Evolutionary conservation across 2,797 vertebrate genomes (phyloP).

Genomic region (Artibeus jamaicensis): DNA sequence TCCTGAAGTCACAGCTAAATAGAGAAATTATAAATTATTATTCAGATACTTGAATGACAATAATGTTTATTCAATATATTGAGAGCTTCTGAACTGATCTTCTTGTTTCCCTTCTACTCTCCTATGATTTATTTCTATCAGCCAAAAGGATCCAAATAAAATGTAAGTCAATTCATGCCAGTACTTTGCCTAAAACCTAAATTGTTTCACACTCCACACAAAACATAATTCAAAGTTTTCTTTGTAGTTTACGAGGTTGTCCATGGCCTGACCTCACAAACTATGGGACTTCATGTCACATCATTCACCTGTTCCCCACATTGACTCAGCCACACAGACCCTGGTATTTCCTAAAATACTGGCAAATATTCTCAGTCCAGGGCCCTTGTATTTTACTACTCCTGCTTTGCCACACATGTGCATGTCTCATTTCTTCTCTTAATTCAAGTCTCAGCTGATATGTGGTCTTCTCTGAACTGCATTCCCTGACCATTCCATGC

Average conservation of each 20-base stretch:
- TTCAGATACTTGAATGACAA: background rate
- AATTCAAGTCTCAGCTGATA: background rate
- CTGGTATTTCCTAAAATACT: background rate
- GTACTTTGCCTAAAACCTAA: background rate
- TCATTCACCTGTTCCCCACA: background rate
- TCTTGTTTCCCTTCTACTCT: background rate
- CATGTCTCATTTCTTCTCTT: background rate
- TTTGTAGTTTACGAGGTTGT: background rate
- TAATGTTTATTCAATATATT: background rate
- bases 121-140: background rate
- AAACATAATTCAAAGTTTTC: background rate
- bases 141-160: background rate
- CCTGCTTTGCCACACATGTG: background rate
- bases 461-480: background rate
- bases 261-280: background rate
- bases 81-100: background rate
- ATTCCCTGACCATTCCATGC: too few species aligned
- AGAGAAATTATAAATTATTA: background rate
- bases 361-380: background rate
- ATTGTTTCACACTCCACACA: background rate
- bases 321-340: background rate
- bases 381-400: background rate
- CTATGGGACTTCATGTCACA: background rate
- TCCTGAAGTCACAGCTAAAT: background rate
- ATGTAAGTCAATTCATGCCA: background rate